phyloP scores from a whole-genome alignment of 2,888 invertebrate species.

The Philhelius pedissequus region DNA sequence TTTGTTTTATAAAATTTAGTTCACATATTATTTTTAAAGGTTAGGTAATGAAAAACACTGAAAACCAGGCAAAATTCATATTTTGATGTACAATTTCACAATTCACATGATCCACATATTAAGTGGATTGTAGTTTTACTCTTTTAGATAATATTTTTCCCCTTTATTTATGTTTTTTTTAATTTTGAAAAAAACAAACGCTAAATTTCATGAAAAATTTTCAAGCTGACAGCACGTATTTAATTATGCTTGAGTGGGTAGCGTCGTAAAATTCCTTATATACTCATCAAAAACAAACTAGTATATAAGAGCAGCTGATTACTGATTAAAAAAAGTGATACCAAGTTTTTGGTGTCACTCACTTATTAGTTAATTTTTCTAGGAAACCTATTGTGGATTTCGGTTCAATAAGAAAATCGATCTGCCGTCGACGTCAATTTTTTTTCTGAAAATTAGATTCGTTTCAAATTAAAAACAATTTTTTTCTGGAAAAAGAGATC shows the following conservation, averaged over 20 bases:
- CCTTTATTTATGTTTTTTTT: constrained; percentile 1
- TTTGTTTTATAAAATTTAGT: constrained; percentile 12
- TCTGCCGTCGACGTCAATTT: too few relatives aligned
- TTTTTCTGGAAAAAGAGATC: too few relatives aligned
- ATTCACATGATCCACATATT: background rate
- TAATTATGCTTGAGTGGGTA: constrained; percentile 1
- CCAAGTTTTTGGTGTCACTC: too few relatives aligned
- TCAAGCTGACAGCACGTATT: constrained; percentile 37
- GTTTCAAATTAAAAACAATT: too few relatives aligned
- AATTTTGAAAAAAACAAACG: constrained; percentile 43
- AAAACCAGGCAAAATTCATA: background rate
- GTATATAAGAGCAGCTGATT: constrained; percentile 48
- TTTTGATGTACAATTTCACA: background rate
- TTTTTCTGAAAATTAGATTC: too few relatives aligned
- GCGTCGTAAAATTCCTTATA: constrained; percentile 6
- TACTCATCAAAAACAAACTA: constrained; percentile 49
- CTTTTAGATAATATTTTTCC: background rate
- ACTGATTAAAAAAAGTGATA: constrained; percentile 13
- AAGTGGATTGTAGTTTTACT: background rate
- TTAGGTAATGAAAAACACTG: constrained; percentile 40
- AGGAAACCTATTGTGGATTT: too few relatives aligned
- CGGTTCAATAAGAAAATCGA: too few relatives aligned
- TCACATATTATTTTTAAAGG: constrained; percentile 55
- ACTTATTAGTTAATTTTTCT: too few relatives aligned
- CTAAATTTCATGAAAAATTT: constrained; percentile 39